Percentiles rank a stretch among this genome's conserved stretches.
phyloP scores from a whole-genome alignment of 2,797 vertebrate genomes.

The Decapterus maruadsi region DNA sequence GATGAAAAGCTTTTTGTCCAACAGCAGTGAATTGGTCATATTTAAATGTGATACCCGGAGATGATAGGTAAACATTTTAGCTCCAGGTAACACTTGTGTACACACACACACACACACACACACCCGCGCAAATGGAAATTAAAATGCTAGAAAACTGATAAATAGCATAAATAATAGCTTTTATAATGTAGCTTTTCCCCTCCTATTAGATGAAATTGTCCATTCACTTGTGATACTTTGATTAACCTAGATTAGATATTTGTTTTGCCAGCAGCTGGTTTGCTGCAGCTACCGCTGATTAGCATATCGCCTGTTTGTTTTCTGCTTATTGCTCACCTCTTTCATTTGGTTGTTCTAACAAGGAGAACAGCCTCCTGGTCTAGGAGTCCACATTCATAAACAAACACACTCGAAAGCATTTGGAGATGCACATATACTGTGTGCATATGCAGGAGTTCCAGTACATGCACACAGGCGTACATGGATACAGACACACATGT shows the following conservation, averaged over 20 bases:
- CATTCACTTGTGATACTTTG: conserved; percentile 42
- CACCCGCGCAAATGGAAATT: background rate
- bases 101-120: background rate
- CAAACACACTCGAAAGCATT: conserved; percentile 19
- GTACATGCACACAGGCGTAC: background rate
- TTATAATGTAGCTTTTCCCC: conserved; percentile 7
- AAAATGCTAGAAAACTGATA: background rate
- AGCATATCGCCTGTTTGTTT: conserved; percentile 63
- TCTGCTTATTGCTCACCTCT: conserved; percentile 57
- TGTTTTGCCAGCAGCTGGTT: conserved; percentile 56
- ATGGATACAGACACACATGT: background rate
- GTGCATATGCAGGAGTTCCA: background rate
- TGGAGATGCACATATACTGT: background rate
- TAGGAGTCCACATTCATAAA: conserved; percentile 18
- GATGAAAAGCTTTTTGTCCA: background rate
- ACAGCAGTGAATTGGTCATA: conserved; percentile 9
- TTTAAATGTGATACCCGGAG: conserved; percentile 14
- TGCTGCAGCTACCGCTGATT: conserved; percentile 35
- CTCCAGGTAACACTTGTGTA: conserved; percentile 2
- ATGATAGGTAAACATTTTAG: background rate
- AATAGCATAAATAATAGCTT: background rate
- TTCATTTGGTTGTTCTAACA: conserved; percentile 64
- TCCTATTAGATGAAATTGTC: conserved; percentile 32
- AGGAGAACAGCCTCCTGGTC: conserved; percentile 45
- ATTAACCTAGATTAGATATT: conserved; percentile 57